Conservation (phyloP, 2,888 invertebrate species). For the Xanthorhoe designata region DNA sequence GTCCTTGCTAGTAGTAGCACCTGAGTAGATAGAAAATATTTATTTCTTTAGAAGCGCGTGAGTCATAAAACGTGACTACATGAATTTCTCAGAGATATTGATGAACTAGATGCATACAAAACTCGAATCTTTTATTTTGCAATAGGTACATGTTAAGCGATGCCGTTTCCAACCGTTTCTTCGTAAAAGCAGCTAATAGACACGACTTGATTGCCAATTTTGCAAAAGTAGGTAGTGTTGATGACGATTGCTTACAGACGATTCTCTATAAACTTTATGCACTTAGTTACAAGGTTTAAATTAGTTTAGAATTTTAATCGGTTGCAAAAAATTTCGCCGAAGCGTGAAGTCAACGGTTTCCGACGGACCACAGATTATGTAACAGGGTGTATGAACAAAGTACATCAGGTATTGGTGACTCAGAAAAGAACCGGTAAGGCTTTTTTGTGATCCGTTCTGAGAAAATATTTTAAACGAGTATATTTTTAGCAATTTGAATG, state of each 20-base stretch:
- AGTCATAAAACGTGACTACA: slow-evolving; percentile 12
- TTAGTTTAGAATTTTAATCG: slow-evolving; percentile 7
- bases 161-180: slow-evolving; percentile 18
- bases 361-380: slow-evolving; percentile 18
- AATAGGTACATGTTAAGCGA: slow-evolving; percentile 1
- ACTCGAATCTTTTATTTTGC: too few species aligned
- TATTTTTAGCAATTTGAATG: slow-evolving; percentile 24
- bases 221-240: slow-evolving; percentile 40
- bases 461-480: slow-evolving; percentile 22
- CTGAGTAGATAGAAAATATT: slow-evolving; percentile 10
- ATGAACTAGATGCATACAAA: neutral
- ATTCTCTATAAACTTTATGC: slow-evolving; percentile 10
- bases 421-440: slow-evolving; percentile 30
- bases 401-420: slow-evolving; percentile 27
- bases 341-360: slow-evolving; percentile 31
- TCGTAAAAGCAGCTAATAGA: slow-evolving; percentile 30
- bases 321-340: slow-evolving; percentile 23
- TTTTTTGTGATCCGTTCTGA: slow-evolving; percentile 32
- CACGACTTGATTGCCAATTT: slow-evolving; percentile 45
- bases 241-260: slow-evolving; percentile 23
- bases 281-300: slow-evolving; percentile 23
- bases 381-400: slow-evolving; percentile 6
- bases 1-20: too few species aligned
- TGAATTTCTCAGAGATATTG: slow-evolving; percentile 12
- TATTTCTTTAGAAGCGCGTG: slow-evolving; percentile 7